Percentiles rank a stretch among this genome's conserved stretches.
phyloP scores from a whole-genome alignment of 2,797 vertebrate species.

The Muscicapa striata region DNA sequence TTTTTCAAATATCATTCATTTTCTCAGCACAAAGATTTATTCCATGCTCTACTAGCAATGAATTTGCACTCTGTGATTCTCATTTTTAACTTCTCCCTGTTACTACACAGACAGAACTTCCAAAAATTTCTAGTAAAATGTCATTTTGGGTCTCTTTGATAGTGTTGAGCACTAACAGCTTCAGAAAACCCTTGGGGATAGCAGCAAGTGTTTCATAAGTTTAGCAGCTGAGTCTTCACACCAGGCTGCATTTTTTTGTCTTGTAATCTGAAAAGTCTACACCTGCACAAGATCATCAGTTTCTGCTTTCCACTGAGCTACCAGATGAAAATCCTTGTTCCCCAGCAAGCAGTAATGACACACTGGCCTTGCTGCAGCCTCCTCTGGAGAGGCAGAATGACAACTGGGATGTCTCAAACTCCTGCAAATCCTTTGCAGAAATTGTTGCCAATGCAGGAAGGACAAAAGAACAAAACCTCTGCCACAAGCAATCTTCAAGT shows the following conservation, averaged over 20 bases:
- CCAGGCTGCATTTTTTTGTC: background rate
- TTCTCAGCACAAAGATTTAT: background rate
- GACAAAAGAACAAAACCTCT: background rate
- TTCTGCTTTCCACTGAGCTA: constrained; percentile 18
- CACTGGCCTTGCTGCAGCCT: background rate
- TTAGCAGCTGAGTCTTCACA: constrained; percentile 16
- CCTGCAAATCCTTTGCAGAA: background rate
- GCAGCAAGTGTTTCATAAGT: constrained; percentile 26
- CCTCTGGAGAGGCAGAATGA: background rate
- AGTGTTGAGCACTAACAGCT: background rate
- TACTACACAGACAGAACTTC: background rate
- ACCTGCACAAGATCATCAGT: background rate
- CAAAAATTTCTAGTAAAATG: background rate
- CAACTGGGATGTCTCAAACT: background rate
- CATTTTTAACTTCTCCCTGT: background rate
- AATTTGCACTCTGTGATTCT: background rate
- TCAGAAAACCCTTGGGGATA: background rate
- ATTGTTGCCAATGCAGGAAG: background rate
- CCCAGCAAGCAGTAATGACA: constrained; percentile 15
- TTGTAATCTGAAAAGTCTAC: background rate
- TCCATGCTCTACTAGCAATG: background rate
- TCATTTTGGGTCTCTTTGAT: background rate
- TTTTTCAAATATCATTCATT: background rate
- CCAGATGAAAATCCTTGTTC: constrained; percentile 26
- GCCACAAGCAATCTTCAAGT: background rate